Percentiles rank a stretch among this genome's conserved stretches.
phyloP scores from a whole-genome alignment of 2,888 invertebrate species.

The Leuctra nigra region DNA sequence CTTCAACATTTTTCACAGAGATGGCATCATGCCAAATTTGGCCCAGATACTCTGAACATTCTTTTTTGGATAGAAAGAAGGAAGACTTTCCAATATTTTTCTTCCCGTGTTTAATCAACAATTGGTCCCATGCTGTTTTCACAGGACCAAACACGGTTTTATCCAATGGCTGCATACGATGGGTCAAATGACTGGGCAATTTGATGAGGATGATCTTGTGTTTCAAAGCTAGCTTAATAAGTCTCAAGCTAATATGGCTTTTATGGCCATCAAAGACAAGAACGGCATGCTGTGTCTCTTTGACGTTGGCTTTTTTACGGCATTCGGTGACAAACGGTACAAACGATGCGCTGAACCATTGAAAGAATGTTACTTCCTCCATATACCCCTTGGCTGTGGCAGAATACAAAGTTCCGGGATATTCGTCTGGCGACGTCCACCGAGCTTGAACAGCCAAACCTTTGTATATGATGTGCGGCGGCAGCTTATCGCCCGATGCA shows the following conservation, averaged over 20 bases:
- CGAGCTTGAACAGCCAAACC: neutral
- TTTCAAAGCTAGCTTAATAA: slow-evolving; percentile 5
- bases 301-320: neutral
- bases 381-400: slow-evolving; percentile 11
- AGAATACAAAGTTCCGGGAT: slow-evolving; percentile 12
- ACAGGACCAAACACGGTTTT: slow-evolving; percentile 6
- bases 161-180: slow-evolving; percentile 17
- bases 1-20: neutral
- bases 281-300: neutral
- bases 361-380: slow-evolving; percentile 5
- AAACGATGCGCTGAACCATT: slow-evolving; percentile 4
- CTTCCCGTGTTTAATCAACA: neutral
- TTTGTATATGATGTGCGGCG: slow-evolving; percentile 15
- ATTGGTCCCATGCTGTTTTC: neutral
- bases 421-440: neutral
- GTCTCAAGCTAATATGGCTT: slow-evolving; percentile 16
- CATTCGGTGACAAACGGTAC: slow-evolving; percentile 9
- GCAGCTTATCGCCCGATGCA: slow-evolving; percentile 5
- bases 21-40: neutral
- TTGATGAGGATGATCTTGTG: slow-evolving; percentile 10
- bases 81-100: neutral
- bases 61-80: neutral
- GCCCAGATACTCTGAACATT: neutral
- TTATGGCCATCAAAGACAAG: slow-evolving; percentile 15
- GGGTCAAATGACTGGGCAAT: neutral